Evolutionary conservation across 1,140 invertebrate genomes (phyloP), one percentile per base, ranked within the genome.

Genomic region (Drosophila truncata): DNA sequence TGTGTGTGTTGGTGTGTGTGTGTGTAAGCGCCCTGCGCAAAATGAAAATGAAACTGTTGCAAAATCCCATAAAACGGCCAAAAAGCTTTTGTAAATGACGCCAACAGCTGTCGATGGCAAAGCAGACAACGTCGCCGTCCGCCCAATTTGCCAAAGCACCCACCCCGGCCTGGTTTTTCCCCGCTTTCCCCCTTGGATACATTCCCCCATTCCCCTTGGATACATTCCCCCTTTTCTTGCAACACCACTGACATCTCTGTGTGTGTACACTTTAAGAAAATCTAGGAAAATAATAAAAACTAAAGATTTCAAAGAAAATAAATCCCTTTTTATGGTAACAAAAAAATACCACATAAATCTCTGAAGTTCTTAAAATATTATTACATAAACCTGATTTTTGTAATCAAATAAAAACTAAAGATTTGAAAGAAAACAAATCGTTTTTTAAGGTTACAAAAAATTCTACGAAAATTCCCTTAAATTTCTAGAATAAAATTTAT

Each of bases 51-150:
- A 87, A 87, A 87, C 83, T 87, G 84, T 87, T 87, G 83, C 83
- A 80, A 87, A 87, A 87, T 88, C 84, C 83, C 83, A 87, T 87
- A 87, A 87, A 87, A 87, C 83, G 83, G 83, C 83, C 84, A 87
- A 87, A 88, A 87, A 88, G 83, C 83, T 87, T 87, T 87, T 87
- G 83, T 87, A 87, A 87, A 87, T 87, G 83, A 87, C 83, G 83
- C 83, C 83, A 87, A 87, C 83, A 87, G 83, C 83, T 87, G 83
- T 87, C 83, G 83, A 87, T 88, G 83, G 76, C 72, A 74, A 66
- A 66, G 84, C 83, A 87, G 83, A 87, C 80, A 82, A 87, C 65
- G 82, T 62, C 44, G 66, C 44, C 57, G 62, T 62, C 57, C 78
- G 74, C 80, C 80, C 80, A 82, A 82, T 81, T 81, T 81, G 78